Evolutionary conservation across 2,797 vertebrate species (phyloP), one percentile per base, ranked within the genome.

Genomic region (Pogoniulus pusillus): DNA sequence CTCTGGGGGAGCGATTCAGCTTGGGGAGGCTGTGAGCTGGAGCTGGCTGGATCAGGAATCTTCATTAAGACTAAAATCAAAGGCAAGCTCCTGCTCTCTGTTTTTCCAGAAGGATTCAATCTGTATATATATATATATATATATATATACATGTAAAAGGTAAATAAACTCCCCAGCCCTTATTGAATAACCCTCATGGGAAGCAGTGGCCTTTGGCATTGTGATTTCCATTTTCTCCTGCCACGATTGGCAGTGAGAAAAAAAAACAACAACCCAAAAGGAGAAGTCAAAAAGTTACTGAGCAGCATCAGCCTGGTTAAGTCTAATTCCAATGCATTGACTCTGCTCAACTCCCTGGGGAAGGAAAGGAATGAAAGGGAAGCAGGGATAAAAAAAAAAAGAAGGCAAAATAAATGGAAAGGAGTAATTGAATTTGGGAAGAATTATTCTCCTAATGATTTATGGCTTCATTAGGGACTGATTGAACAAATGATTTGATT

Each of bases 381-480:
- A 24, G 47, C 47, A 49, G 47, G 45, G 20, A 29, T 16, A 37
- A 71, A 80, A 10, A 17, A 27, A 60, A 60, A 24, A 34, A 58
- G 53, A 70, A 43, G 75, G 29, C 24, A 29, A 90, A 89, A 87
- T 94, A 96, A 96, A 39, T 81, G 77, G 82, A 89, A 94, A 93
- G 70, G 73, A 83, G 68, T 59, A 70, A 96, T 95, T 95, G 71
- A 92, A 63, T 96, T 95, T 87, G 39, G 71, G 49, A 75, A 81
- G 87, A 91, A 96, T 96, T 83, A 80, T 94, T 88, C 82, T 91
- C 68, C 90, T 96, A 89, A 93, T 94, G 96, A 96, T 95, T 94
- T 85, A 91, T 87, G 35, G 95, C 78, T 94, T 96, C 88, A 41
- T 94, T 95, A 96, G 95, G 86, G 92, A 89, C 66, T 74, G 93